phyloP scores from a whole-genome alignment of 2,888 invertebrate genomes.

The Lapara coniferarum region DNA sequence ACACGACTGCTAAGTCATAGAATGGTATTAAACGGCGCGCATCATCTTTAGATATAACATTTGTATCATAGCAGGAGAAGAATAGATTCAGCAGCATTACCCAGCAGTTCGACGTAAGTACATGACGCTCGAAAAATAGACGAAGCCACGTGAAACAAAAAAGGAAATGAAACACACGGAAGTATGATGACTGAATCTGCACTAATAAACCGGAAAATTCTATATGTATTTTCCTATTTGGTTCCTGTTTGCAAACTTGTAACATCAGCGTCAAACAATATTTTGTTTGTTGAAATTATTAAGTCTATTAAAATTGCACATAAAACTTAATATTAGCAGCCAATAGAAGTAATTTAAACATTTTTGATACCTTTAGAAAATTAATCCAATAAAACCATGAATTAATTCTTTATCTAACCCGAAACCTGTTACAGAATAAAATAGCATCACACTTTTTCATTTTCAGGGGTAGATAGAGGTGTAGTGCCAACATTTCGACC shows the following conservation, averaged over 20 bases:
- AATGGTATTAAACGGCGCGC: too few species aligned
- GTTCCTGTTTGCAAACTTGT: constrained; percentile 2
- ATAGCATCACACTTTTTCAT: too few species aligned
- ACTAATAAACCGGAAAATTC: neutral
- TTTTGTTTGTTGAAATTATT: constrained; percentile 8
- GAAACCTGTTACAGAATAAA: too few species aligned
- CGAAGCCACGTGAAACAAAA: neutral
- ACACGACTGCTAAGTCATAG: too few species aligned
- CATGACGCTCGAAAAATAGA: neutral
- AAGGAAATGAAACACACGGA: neutral
- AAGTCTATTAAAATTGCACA: neutral
- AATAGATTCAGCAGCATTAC: too few species aligned
- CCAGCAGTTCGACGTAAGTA: too few species aligned
- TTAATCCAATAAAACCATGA: neutral
- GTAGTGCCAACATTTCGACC: too few species aligned
- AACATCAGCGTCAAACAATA: neutral
- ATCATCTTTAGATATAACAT: too few species aligned
- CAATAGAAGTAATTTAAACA: neutral
- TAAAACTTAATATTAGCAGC: neutral
- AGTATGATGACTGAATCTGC: neutral
- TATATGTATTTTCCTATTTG: neutral
- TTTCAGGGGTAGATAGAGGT: too few species aligned
- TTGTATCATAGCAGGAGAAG: too few species aligned
- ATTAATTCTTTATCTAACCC: too few species aligned
- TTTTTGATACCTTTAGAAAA: neutral